Percentiles rank a stretch among this genome's conserved stretches.
Evolutionary conservation across 2,888 invertebrate species (phyloP).

Genomic region (Schrankia costaestrigalis): DNA sequence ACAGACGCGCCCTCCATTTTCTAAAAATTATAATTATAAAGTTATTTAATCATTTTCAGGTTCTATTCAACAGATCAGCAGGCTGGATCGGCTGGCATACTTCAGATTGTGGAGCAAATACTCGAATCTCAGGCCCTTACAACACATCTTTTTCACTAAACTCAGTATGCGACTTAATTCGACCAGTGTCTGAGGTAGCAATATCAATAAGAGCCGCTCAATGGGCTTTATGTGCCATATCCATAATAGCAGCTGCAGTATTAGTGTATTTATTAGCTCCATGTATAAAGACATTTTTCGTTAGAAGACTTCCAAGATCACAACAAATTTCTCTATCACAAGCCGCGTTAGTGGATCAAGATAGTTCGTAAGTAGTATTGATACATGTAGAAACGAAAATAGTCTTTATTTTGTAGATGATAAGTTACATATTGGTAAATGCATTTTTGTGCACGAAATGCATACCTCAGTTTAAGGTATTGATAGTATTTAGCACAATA

Average conservation of each 20-base stretch:
- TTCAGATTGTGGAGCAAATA: constrained; percentile 64
- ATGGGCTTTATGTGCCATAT: constrained; percentile 60
- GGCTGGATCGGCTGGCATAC: constrained; percentile 70
- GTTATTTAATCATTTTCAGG: constrained; percentile 42
- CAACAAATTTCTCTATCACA: constrained; percentile 64
- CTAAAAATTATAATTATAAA: not conserved
- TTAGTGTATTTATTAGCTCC: constrained; percentile 62
- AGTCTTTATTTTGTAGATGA: no score
- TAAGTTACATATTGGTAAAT: no score
- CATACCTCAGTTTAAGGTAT: no score
- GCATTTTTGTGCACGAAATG: no score
- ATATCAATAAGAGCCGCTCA: constrained; percentile 63
- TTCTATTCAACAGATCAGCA: constrained; percentile 70
- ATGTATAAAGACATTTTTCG: constrained; percentile 50
- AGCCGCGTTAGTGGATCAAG: constrained; percentile 58
- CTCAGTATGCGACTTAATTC: constrained; percentile 42
- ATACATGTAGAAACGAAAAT: no score
- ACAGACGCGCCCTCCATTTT: not conserved
- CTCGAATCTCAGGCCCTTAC: constrained; percentile 63
- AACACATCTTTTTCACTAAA: constrained; percentile 46
- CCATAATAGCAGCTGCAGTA: constrained; percentile 55
- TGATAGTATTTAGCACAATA: no score
- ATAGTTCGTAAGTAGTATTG: constrained; percentile 29
- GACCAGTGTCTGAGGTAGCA: constrained; percentile 42
- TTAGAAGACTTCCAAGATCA: constrained; percentile 42